phyloP scores from a whole-genome alignment of 2,888 invertebrate genomes.

The Ditylenchus weischeri region DNA sequence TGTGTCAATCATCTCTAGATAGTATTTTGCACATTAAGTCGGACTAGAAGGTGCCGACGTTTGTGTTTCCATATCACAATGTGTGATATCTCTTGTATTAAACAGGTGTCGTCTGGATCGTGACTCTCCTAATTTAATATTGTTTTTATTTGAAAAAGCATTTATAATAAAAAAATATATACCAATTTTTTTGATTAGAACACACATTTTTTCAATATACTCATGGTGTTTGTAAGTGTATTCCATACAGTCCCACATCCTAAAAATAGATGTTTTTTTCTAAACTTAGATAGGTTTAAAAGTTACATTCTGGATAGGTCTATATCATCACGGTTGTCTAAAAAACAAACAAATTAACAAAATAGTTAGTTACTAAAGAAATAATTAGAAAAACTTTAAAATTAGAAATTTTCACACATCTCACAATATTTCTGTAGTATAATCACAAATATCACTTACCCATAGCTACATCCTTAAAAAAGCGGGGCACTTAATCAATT shows the following conservation, averaged over 20 bases:
- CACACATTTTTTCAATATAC: conserved; percentile 49
- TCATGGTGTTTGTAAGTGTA: conserved; percentile 46
- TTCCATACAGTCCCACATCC: conserved; percentile 57
- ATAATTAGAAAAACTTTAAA: too few species aligned
- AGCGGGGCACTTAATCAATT: conserved; percentile 83
- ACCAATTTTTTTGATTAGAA: conserved; percentile 42
- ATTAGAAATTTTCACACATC: too few species aligned
- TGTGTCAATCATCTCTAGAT: too few species aligned
- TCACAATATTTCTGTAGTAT: too few species aligned
- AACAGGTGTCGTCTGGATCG: conserved; percentile 23
- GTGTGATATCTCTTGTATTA: conserved; percentile 25
- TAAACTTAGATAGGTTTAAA: too few species aligned
- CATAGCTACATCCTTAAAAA: conserved; percentile 63
- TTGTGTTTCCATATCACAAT: conserved; percentile 42
- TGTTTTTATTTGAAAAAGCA: neutral
- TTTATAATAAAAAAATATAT: conserved; percentile 1
- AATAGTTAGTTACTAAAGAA: too few species aligned
- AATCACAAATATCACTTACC: conserved; percentile 19
- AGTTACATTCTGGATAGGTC: conserved; percentile 46
- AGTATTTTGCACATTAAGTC: neutral
- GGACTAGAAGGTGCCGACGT: conserved; percentile 40
- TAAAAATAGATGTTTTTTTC: too few species aligned
- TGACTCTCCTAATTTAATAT: conserved; percentile 10
- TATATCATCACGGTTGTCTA: conserved; percentile 48
- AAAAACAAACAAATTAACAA: too few species aligned